Conservation (phyloP, 2,797 vertebrate species). For the Acanthurus lineatus region DNA sequence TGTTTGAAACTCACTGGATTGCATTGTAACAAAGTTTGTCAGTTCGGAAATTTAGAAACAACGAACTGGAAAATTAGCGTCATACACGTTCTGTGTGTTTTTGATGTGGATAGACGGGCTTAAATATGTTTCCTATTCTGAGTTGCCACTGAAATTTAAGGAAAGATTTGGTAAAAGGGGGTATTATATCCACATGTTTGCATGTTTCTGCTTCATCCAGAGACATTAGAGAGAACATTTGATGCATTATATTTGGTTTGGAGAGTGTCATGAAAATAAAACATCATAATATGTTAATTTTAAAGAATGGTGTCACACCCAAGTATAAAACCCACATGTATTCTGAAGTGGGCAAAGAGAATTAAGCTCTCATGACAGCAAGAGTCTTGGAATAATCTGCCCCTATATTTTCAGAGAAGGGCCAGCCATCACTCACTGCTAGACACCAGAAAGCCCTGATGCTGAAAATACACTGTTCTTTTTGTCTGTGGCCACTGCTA, state of each 20-base stretch:
- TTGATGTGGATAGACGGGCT: slow-evolving; percentile 42
- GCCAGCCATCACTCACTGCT: slow-evolving; percentile 53
- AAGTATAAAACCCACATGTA: slow-evolving; percentile 25
- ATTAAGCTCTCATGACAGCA: slow-evolving; percentile 10
- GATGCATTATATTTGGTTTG: slow-evolving; percentile 18
- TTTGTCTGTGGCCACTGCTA: slow-evolving; percentile 42
- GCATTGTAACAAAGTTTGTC: slow-evolving; percentile 41
- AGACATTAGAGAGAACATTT: slow-evolving; percentile 9
- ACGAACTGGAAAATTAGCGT: slow-evolving; percentile 60
- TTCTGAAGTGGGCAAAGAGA: slow-evolving; percentile 11
- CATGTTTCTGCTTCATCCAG: slow-evolving; percentile 7
- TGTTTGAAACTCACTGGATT: slow-evolving; percentile 17
- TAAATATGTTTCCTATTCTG: slow-evolving; percentile 38
- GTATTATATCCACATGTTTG: slow-evolving; percentile 37
- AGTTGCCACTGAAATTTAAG: slow-evolving; percentile 47
- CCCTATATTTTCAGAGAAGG: slow-evolving; percentile 38
- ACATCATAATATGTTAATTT: slow-evolving; percentile 26
- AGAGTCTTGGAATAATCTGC: slow-evolving; percentile 18
- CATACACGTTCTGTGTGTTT: slow-evolving; percentile 47
- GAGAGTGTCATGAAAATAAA: slow-evolving; percentile 35
- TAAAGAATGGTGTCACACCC: slow-evolving; percentile 13
- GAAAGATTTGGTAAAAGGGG: slow-evolving; percentile 33
- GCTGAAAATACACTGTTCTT: slow-evolving; percentile 51
- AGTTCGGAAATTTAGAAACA: slow-evolving; percentile 43
- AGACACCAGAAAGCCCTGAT: slow-evolving; percentile 38